Percentiles rank a stretch among this genome's conserved stretches.
Evolutionary conservation across 64 coral and sea anemone species (phyloP).

Genomic region (Orbicella faveolata): DNA sequence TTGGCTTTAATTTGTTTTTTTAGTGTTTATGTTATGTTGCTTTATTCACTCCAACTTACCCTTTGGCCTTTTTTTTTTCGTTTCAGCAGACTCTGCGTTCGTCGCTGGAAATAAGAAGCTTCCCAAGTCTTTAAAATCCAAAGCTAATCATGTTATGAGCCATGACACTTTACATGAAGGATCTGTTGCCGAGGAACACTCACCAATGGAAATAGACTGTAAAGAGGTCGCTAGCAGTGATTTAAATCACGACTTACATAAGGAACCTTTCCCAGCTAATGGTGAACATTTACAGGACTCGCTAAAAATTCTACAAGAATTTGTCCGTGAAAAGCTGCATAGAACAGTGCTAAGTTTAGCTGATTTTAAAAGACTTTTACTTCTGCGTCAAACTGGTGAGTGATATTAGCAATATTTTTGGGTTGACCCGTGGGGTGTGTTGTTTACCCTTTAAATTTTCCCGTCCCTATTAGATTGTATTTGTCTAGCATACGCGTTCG

Average conservation of each 20-base stretch:
- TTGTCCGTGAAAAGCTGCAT: slow-evolving; percentile 89
- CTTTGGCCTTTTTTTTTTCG: neutral
- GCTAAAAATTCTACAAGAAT: slow-evolving; percentile 65
- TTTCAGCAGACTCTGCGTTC: neutral
- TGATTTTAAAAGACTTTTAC: slow-evolving; percentile 85
- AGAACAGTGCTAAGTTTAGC: slow-evolving; percentile 89
- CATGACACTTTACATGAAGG: slow-evolving; percentile 2
- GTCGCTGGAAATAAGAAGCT: slow-evolving; percentile 12
- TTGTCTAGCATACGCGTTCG: too few species aligned
- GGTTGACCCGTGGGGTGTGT: too few species aligned
- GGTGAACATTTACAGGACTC: slow-evolving; percentile 63
- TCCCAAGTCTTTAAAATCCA: slow-evolving; percentile 30
- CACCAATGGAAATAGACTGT: slow-evolving; percentile 83
- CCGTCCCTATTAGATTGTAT: too few species aligned
- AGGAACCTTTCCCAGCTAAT: slow-evolving; percentile 55
- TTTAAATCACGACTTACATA: slow-evolving; percentile 14
- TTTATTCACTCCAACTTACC: too few species aligned
- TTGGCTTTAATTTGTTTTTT: neutral
- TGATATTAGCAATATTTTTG: neutral
- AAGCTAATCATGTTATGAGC: slow-evolving; percentile 30
- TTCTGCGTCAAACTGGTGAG: slow-evolving; percentile 87
- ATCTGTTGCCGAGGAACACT: slow-evolving; percentile 22
- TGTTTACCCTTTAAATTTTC: too few species aligned
- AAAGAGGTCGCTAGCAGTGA: slow-evolving; percentile 42
- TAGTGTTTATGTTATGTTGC: too few species aligned